Base-by-base conservation (phyloP, 2,888 invertebrate genomes). In the Ophion ellenae region DNA sequence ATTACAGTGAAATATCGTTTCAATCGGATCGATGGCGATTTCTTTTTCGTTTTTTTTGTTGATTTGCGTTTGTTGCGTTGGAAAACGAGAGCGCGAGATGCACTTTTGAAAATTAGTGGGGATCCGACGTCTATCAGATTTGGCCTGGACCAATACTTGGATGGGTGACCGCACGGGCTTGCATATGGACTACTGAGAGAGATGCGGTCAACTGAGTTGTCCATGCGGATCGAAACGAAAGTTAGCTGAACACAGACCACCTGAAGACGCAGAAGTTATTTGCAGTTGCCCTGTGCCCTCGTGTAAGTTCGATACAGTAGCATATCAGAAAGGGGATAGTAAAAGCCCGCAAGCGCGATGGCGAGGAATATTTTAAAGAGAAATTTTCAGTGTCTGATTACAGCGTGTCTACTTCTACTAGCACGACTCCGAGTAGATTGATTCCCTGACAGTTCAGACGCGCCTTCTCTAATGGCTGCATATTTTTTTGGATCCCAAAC, bases 1-100 rank as follows among this genome's bases (percentile, higher is more conserved):
- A 75, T 83, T 79, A 79, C 69, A 17, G 57, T 7, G 57, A 47
- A 64, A 67, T 45, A 32, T 75, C 73, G n/a, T 28, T 64, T 64
- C 47, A 11, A n/a, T 63, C 28, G 28, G 24, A 63, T 32, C 40
- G 32, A 53, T 40, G n/a, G 32, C 59, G 57, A 59, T 36, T 47
- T 45, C 3, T 36, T 67, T 45, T 17, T 2, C 14, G 17, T 17
- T 53, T 40, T 20, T 77, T 57, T 61, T 59, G n/a, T 3, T 64
- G 24, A 24, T 24, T 24, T 24, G 24, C 1, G 20, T 40, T 45
- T 28, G 7, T 45, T 45, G 20, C 69, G 9, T 32, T 24, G 17
- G 14, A 24, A 70, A n/a, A 40, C 32, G 1, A 20, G 36, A 45
- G 17, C 64, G 9, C 17, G 17, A 76, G 61, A 20, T 24, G 10